Evolutionary conservation across 2,797 vertebrate genomes (phyloP), one percentile per base, ranked within the genome.

Genomic region (Poecilia wingei): DNA sequence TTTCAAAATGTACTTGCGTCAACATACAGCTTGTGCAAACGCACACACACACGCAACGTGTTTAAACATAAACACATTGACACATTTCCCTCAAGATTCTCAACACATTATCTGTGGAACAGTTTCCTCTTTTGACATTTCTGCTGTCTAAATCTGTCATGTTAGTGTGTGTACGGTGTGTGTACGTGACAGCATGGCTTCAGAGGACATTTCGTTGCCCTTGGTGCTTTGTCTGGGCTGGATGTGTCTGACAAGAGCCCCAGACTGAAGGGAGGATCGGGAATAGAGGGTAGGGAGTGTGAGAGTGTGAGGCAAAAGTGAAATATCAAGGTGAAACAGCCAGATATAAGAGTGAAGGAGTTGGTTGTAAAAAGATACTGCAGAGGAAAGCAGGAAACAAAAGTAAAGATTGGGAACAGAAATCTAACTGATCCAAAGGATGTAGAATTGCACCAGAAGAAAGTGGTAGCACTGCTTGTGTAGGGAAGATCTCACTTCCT

Each of bases 181-280:
- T 28, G 73, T 47, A 43, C 41, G 79, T 13, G 25, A 79, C 79
- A 86, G 72, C 51, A 22, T 82, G 79, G 80, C 74, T 45, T 88
- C 78, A 20, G 78, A 88, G 81, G 82, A 90, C 72, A 76, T 87
- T 83, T 81, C 81, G 71, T 80, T 90, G 90, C 82, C 91, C 91
- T 92, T 90, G 90, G 79, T 82, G 83, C 43, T 82, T 41, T 87
- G 88, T 83, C 84, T 82, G 76, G 84, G 51, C 45, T 75, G 55
- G 75, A 85, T 53, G 28, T 77, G 72, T 85, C 73, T 88, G 88
- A 87, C 49, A 68, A 87, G 81, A 83, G 86, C 79, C 82, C 22
- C 78, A 72, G 74, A 85, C 84, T 59, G 77, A 79, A 74, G 73
- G 72, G 61, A 81, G 80, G 81, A 69, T 18, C 18, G 74, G 55